Base-by-base conservation (phyloP, 2,113 vertebrate genomes). In the Oxygymnocypris stewartii region DNA sequence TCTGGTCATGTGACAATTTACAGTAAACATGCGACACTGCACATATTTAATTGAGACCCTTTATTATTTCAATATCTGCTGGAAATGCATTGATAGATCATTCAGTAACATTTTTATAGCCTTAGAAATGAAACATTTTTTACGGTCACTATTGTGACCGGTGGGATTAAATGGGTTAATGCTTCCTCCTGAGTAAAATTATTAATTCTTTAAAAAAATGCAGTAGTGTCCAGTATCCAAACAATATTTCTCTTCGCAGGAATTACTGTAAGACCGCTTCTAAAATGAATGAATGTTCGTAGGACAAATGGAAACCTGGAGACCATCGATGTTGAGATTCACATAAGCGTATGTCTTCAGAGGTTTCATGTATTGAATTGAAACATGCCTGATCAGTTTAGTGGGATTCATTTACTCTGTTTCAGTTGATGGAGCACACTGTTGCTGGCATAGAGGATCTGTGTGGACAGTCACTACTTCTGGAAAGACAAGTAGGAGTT, bases 401-500 rank as follows among this genome's bases (percentile, higher is more conserved):
- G n/a, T n/a, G n/a, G 59, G 80, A 83, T 74, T 4, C 73, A 44
- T 40, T 11, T 84, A 4, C 67, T 44, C 23, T 87, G 37, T 65
- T 92, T 83, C 91, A 99, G 98, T 94, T 98, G 88, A 98, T 99
- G 93, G 98, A 99, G 87, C 98, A n/a, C n/a, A 96, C 97, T 69
- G 95, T 98, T 79, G 96, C 96, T 35, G 98, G 97, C 16, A 95
- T 99, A 88, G 98, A 99, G 93, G 98, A 99, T 89, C 95, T 99
- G 0, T 99, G 98, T 86, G 98, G 98, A 90, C 98, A 99, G 97
- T 90, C 98, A 97, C 93, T 97, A 96, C 92, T 98, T 97, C 91
- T 97, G 97, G 96, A 99, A 96, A 95, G 98, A 99, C 93, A 99
- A 98, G 98, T 99, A 96, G n/a, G n/a, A n/a, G n/a, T n/a, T n/a